phyloP scores from a whole-genome alignment of 1,140 invertebrate genomes.

The Semibalanus balanoides region DNA sequence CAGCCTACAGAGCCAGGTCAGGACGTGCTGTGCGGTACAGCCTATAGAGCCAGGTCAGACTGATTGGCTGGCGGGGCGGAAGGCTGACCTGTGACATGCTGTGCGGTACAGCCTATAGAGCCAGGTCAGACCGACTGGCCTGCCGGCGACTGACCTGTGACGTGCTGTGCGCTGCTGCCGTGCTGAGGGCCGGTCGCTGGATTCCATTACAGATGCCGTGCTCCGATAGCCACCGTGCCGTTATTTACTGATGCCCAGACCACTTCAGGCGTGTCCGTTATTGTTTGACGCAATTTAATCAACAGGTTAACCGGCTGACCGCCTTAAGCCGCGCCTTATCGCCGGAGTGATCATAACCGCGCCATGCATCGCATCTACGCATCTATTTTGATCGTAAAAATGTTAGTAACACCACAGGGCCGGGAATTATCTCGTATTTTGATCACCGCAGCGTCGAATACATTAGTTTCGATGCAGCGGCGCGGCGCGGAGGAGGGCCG shows the following conservation, averaged over 20 bases:
- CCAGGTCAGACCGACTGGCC: too few species aligned
- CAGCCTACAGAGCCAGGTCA: too few species aligned
- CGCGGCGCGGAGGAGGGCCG: background rate
- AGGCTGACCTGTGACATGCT: too few species aligned
- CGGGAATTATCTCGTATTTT: background rate
- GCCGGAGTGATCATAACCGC: background rate
- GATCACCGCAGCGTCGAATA: background rate
- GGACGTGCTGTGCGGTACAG: background rate
- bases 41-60: too few species aligned
- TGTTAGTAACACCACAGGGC: background rate
- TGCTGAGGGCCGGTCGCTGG: background rate
- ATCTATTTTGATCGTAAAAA: background rate
- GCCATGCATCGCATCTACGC: too few species aligned
- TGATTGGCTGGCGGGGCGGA: too few species aligned
- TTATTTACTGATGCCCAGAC: background rate
- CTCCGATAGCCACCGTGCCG: too few species aligned
- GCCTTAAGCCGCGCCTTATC: background rate
- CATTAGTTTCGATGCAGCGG: background rate
- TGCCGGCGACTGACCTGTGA: too few species aligned
- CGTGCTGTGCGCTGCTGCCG: background rate
- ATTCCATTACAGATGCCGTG: background rate
- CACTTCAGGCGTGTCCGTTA: background rate
- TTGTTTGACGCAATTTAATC: slow-evolving; percentile 1
- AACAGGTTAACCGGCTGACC: background rate
- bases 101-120: too few species aligned